Evolutionary conservation across 2,888 invertebrate species (phyloP).

Genomic region (Melangyna quadrimaculata): DNA sequence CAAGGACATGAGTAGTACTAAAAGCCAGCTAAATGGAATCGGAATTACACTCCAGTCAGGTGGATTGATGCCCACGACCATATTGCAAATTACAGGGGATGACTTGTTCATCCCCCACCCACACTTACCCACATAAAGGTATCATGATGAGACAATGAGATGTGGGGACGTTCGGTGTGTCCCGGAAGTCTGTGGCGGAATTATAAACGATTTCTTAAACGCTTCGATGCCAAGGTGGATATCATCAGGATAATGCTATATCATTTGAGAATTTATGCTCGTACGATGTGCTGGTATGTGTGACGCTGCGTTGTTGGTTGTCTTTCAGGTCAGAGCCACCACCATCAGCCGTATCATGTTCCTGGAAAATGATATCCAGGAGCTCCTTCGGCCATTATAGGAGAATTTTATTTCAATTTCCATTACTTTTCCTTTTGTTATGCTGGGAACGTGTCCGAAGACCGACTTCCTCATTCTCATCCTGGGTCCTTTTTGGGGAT

Average conservation of each 20-base stretch:
- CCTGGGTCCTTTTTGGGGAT: background rate
- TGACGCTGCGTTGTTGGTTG: conserved; percentile 29
- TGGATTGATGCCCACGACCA: conserved; percentile 31
- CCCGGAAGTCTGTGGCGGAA: conserved; percentile 74
- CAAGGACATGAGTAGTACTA: conserved; percentile 60
- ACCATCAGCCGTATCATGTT: conserved; percentile 51
- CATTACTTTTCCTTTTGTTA: conserved; percentile 71
- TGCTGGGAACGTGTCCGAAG: conserved; percentile 65
- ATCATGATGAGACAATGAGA: conserved; percentile 33
- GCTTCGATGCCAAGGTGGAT: conserved; percentile 72
- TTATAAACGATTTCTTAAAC: conserved; percentile 78
- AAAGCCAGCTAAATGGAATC: conserved; percentile 57
- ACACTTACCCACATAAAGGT: background rate
- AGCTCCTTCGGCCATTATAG: conserved; percentile 59
- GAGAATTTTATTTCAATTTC: conserved; percentile 72
- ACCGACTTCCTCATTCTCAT: conserved; percentile 21
- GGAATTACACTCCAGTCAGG: conserved; percentile 57
- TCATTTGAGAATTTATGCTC: conserved; percentile 71
- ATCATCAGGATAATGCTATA: conserved; percentile 71
- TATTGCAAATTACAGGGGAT: conserved; percentile 65
- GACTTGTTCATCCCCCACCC: conserved; percentile 21
- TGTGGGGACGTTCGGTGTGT: conserved; percentile 8
- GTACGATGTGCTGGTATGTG: conserved; percentile 66
- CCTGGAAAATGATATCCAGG: conserved; percentile 54
- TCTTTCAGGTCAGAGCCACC: conserved; percentile 23